Evolutionary conservation across 2,888 invertebrate genomes (phyloP).

Genomic region (Archips xylosteana): DNA sequence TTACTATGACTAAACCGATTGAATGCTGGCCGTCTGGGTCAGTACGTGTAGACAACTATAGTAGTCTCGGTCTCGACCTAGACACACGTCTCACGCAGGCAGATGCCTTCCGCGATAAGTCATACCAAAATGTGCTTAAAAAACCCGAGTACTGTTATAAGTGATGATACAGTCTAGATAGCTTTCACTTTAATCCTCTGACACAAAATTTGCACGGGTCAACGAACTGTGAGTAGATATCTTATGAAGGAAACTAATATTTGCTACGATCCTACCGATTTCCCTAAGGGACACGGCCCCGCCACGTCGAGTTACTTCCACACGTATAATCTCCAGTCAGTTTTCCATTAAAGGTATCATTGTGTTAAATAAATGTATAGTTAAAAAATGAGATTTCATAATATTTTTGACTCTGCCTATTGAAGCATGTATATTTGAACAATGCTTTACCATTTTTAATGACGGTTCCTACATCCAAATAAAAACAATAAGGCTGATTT

Average conservation of each 20-base stretch:
- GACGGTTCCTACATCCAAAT: too few relatives aligned
- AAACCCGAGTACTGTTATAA: slow-evolving; percentile 54
- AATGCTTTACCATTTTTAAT: too few relatives aligned
- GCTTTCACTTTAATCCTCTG: slow-evolving; percentile 58
- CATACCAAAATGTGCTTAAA: slow-evolving; percentile 48
- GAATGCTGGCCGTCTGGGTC: slow-evolving; percentile 15
- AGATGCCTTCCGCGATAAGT: slow-evolving; percentile 48
- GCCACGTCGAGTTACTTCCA: slow-evolving; percentile 74
- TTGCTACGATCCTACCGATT: slow-evolving; percentile 75
- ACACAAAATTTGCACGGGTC: slow-evolving; percentile 76
- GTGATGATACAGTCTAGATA: slow-evolving; percentile 58
- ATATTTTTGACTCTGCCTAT: not conserved
- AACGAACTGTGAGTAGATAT: slow-evolving; percentile 70
- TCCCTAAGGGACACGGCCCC: slow-evolving; percentile 71
- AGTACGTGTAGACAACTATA: slow-evolving; percentile 14
- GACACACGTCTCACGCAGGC: slow-evolving; percentile 32
- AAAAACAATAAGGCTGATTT: too few relatives aligned
- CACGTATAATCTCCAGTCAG: slow-evolving; percentile 57
- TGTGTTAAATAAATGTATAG: slow-evolving; percentile 26
- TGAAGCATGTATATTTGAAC: not conserved
- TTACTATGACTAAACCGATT: slow-evolving; percentile 6
- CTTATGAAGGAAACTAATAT: slow-evolving; percentile 79
- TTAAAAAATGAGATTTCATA: not conserved
- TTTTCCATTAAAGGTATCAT: slow-evolving; percentile 29
- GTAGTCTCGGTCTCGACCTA: slow-evolving; percentile 33